Conservation (phyloP, 2,888 invertebrate species). For the Orthonevra nobilis region DNA sequence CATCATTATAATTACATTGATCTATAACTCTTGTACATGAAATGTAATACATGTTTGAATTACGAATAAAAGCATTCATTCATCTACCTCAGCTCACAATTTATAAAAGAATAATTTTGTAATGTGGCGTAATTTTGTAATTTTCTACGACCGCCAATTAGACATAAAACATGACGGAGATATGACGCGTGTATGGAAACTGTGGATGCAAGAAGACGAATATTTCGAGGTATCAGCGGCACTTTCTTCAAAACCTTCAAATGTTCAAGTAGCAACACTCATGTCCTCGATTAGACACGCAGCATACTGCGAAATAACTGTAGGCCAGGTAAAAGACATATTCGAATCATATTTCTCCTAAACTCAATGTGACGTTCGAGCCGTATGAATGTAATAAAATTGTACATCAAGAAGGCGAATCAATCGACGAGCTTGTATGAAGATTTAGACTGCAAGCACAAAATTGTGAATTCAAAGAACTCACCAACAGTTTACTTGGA, state of each 20-base stretch:
- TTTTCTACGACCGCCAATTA: slow-evolving; percentile 8
- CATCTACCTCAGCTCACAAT: too few species aligned
- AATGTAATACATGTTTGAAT: too few species aligned
- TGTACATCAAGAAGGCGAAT: slow-evolving; percentile 35
- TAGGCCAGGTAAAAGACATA: slow-evolving; percentile 27
- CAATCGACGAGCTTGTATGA: slow-evolving; percentile 56
- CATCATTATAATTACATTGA: too few species aligned
- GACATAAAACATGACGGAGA: slow-evolving; percentile 6
- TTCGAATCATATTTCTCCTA: slow-evolving; percentile 56
- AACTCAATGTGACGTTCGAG: slow-evolving; percentile 56
- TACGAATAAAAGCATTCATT: too few species aligned
- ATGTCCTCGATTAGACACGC: not conserved
- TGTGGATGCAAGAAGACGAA: slow-evolving; percentile 57
- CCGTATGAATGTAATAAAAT: slow-evolving; percentile 49
- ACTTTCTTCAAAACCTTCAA: too few species aligned
- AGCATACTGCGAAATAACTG: not conserved
- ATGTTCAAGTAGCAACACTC: slow-evolving; percentile 3
- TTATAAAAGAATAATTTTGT: too few species aligned
- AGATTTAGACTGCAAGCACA: slow-evolving; percentile 35
- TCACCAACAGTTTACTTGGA: slow-evolving; percentile 49
- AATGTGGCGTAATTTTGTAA: too few species aligned
- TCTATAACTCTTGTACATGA: too few species aligned
- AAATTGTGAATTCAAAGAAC: slow-evolving; percentile 49
- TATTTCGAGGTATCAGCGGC: slow-evolving; percentile 42
- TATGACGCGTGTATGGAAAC: slow-evolving; percentile 20